Percentiles rank a stretch among this genome's conserved stretches.
These are phyloP conservation scores for Frieseomelitta varia DNA, from an alignment of 1,140 invertebrate species.

Conservation along the genomic window DNA sequence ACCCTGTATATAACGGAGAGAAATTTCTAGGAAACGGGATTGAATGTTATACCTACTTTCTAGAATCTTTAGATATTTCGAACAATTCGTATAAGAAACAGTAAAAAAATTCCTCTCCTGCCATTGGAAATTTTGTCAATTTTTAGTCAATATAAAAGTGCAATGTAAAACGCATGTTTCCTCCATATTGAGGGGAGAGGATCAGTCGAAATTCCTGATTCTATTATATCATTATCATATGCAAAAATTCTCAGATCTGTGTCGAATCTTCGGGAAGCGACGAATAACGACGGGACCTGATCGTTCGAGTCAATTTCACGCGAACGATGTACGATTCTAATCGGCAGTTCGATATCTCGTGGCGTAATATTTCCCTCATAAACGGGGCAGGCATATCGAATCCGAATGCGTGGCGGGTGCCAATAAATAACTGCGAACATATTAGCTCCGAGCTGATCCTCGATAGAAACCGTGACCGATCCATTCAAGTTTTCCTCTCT, in stretches of 20 bases:
- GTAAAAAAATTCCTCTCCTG: accelerated
- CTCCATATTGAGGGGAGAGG: not conserved
- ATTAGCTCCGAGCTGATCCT: slow-evolving; percentile 14
- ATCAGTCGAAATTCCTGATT: not conserved
- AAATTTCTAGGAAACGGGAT: not conserved
- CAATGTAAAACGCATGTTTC: too few relatives aligned
- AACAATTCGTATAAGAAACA: not conserved
- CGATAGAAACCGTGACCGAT: slow-evolving; percentile 44
- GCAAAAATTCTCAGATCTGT: not conserved
- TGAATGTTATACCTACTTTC: not conserved
- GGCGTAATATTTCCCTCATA: slow-evolving; percentile 70
- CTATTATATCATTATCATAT: too few relatives aligned
- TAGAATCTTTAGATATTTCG: not conserved
- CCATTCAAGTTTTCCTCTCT: slow-evolving; percentile 29
- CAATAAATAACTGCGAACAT: slow-evolving; percentile 63
- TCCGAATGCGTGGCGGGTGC: slow-evolving; percentile 38
- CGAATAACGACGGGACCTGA: not conserved
- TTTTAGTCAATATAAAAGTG: too few relatives aligned
- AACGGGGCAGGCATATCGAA: slow-evolving; percentile 57
- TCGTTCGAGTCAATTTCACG: slow-evolving; percentile 57
- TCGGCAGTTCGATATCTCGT: slow-evolving; percentile 67
- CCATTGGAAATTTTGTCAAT: not conserved
- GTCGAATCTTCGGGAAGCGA: not conserved
- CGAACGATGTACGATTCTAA: slow-evolving; percentile 56
- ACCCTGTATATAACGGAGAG: too few relatives aligned